Conservation (phyloP, 64 coral and sea anemone genomes). For the Dendronephthya gigantea region DNA sequence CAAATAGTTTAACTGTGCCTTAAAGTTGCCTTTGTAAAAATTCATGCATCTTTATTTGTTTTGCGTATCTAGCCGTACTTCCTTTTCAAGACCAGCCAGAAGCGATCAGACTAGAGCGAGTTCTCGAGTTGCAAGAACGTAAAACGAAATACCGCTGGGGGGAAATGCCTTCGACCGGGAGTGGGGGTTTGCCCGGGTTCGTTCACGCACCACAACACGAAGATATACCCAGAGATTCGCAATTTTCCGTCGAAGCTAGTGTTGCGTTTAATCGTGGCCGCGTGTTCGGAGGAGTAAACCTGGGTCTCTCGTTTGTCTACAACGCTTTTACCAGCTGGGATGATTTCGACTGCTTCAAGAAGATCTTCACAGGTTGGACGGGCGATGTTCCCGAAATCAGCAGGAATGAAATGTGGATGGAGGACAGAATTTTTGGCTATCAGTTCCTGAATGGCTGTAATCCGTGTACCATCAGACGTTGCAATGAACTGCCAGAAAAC, state of each 20-base stretch:
- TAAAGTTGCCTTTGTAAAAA: too few species aligned
- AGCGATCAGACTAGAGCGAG: background rate
- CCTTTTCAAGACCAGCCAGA: background rate
- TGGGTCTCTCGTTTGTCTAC: background rate
- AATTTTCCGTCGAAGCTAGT: background rate
- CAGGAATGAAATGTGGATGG: background rate
- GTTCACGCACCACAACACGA: slow-evolving; percentile 8
- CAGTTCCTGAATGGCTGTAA: slow-evolving; percentile 22
- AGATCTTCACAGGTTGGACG: background rate
- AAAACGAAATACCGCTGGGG: background rate
- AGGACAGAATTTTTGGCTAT: slow-evolving; percentile 1
- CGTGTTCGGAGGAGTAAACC: background rate
- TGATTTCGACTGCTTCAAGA: background rate
- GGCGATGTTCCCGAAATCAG: background rate
- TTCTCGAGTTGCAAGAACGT: background rate
- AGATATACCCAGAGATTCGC: background rate
- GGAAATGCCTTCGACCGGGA: background rate
- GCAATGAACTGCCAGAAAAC: background rate
- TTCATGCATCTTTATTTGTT: background rate
- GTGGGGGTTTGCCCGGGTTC: background rate
- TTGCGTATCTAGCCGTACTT: background rate
- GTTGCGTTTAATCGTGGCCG: background rate
- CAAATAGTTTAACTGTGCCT: background rate
- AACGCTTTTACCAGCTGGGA: background rate
- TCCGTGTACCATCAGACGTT: background rate